A percentile compares a stretch with the other conserved stretches of the same genome.
Conservation (phyloP, 1,140 invertebrate genomes). For the Drosophila quadrilineata region DNA sequence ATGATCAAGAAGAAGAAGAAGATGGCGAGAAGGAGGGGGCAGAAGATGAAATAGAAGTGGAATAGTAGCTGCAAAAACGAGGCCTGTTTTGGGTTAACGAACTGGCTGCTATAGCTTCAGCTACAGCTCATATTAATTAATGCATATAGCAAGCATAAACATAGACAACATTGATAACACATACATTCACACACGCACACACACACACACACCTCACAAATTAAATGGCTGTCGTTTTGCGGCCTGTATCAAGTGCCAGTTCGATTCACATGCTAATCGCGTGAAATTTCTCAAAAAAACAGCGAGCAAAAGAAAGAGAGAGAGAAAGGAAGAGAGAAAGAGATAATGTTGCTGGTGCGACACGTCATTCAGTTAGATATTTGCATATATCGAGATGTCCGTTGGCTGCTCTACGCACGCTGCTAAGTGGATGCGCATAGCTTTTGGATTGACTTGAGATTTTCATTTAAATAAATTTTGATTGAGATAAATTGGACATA, state of each 20-base stretch:
- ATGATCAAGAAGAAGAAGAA: too few relatives aligned
- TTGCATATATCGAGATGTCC: constrained; percentile 45
- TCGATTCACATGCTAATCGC: constrained; percentile 72
- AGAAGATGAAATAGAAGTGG: too few relatives aligned
- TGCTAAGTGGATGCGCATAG: constrained; percentile 35
- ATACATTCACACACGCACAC: too few relatives aligned
- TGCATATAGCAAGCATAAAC: constrained; percentile 69
- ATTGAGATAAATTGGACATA: constrained; percentile 71
- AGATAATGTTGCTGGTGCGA: too few relatives aligned
- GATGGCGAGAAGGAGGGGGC: too few relatives aligned
- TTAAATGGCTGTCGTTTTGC: constrained; percentile 39
- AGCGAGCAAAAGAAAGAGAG: too few relatives aligned
- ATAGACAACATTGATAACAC: constrained; percentile 65
- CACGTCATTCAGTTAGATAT: constrained; percentile 42
- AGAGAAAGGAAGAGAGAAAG: too few relatives aligned
- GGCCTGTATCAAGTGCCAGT: constrained; percentile 51
- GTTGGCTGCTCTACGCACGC: constrained; percentile 37
- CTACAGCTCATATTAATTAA: constrained; percentile 59
- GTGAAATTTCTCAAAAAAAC: constrained; percentile 59
- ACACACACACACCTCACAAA: too few relatives aligned
- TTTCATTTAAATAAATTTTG: constrained; percentile 74
- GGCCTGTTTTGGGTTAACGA: constrained; percentile 62
- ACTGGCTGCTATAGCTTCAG: constrained; percentile 46
- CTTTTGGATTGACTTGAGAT: constrained; percentile 49
- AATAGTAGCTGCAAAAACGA: too few relatives aligned